Evolutionary conservation across 2,113 vertebrate species (phyloP).

Genomic region (Fulica atra): DNA sequence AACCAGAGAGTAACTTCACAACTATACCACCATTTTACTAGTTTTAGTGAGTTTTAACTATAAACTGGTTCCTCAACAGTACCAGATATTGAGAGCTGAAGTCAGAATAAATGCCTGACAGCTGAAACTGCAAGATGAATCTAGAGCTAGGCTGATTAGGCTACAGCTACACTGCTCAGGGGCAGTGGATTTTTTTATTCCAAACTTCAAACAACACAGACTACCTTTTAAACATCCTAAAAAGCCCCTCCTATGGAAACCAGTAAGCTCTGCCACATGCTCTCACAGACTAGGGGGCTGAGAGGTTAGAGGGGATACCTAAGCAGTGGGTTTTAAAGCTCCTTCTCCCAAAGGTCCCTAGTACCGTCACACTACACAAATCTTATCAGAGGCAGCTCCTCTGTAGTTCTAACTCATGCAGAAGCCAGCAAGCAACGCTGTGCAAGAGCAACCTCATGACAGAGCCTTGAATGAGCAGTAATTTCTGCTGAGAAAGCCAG

Average conservation of each 20-base stretch:
- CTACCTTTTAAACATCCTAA: background rate
- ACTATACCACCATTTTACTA: background rate
- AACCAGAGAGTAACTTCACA: background rate
- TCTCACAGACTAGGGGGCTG: background rate
- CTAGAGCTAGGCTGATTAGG: background rate
- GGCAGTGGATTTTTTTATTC: background rate
- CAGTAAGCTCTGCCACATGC: background rate
- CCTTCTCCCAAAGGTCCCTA: background rate
- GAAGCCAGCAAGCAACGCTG: background rate
- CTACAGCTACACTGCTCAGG: background rate
- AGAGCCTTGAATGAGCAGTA: background rate
- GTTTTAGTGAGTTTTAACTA: background rate
- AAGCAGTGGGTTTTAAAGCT: background rate
- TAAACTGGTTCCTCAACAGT: background rate
- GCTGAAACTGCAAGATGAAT: background rate
- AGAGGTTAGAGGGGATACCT: background rate
- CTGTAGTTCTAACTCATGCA: fast-evolving
- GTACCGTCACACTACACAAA: background rate
- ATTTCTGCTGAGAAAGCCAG: fast-evolving
- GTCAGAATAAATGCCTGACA: background rate
- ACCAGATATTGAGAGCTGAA: background rate
- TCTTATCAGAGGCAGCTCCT: background rate
- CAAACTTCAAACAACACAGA: background rate
- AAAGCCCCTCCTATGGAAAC: background rate
- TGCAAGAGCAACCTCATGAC: background rate